These are phyloP conservation scores for Danio albolineatus DNA, from an alignment of 2,797 vertebrate species.

Conservation along the genomic window DNA sequence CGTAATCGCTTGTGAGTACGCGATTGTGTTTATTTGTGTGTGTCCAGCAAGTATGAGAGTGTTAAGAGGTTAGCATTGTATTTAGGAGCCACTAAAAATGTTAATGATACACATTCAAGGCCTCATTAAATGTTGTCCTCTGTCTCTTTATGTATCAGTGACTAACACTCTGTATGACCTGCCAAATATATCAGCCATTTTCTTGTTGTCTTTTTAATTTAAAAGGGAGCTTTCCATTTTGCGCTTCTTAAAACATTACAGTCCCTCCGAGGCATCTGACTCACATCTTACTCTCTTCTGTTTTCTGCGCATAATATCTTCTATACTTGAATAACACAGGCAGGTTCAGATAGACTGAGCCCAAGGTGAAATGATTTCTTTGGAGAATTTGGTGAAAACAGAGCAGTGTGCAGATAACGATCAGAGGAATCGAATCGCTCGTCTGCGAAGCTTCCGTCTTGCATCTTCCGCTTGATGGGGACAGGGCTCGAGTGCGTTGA, in stretches of 20 bases:
- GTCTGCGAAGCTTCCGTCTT: slow-evolving; percentile 47
- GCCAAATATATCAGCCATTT: slow-evolving; percentile 36
- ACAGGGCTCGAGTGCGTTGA: slow-evolving; percentile 54
- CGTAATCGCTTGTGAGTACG: not conserved
- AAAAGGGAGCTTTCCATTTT: slow-evolving; percentile 49
- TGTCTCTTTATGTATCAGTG: slow-evolving; percentile 41
- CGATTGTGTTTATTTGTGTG: not conserved
- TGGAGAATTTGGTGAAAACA: slow-evolving; percentile 51
- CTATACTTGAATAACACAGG: slow-evolving; percentile 45
- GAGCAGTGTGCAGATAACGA: slow-evolving; percentile 55
- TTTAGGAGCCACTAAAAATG: slow-evolving; percentile 60
- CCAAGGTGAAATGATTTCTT: slow-evolving; percentile 59
- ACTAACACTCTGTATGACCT: slow-evolving; percentile 20
- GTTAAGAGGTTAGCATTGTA: slow-evolving; percentile 46
- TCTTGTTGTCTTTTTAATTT: slow-evolving; percentile 38
- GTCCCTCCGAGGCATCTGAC: slow-evolving; percentile 41
- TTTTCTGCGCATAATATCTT: slow-evolving; percentile 43
- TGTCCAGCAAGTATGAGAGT: not conserved
- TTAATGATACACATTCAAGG: slow-evolving; percentile 59
- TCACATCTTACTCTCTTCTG: slow-evolving; percentile 23
- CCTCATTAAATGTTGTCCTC: slow-evolving; percentile 50
- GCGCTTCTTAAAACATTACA: slow-evolving; percentile 42
- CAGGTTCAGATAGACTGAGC: slow-evolving; percentile 45
- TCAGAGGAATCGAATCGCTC: slow-evolving; percentile 43
- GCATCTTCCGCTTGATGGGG: slow-evolving; percentile 41